A percentile compares a stretch with the other conserved stretches of the same genome.
Conservation (phyloP, 2,113 vertebrate genomes). For the Pseudonaja textilis region DNA sequence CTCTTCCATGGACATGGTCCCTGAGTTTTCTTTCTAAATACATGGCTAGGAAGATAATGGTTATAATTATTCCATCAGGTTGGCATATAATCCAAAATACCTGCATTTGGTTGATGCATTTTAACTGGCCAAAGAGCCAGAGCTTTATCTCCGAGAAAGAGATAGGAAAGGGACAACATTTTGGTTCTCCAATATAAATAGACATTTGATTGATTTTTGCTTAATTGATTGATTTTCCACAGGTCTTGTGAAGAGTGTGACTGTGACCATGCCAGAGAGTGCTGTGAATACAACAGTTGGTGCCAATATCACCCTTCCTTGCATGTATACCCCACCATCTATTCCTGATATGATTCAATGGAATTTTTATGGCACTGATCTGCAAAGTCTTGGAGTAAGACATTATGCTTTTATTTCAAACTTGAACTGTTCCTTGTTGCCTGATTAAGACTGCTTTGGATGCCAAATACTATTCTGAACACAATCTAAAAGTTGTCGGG, state of each 20-base stretch:
- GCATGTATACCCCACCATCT: not conserved
- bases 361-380: slow-evolving; percentile 59
- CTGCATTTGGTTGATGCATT: too few relatives aligned
- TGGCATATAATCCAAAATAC: not conserved
- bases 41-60: not conserved
- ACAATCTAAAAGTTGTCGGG: not conserved
- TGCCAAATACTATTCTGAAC: not conserved
- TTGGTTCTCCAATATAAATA: not conserved
- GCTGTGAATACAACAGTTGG: slow-evolving; percentile 56
- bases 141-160: not conserved
- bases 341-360: slow-evolving; percentile 58
- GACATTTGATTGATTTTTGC: not conserved
- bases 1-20: not conserved
- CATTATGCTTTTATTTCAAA: not conserved
- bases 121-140: not conserved
- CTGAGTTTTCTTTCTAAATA: not conserved
- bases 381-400: slow-evolving; percentile 49
- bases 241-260: slow-evolving; percentile 32
- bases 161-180: not conserved
- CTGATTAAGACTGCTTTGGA: not conserved
- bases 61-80: not conserved
- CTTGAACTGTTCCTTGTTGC: not conserved
- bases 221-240: slow-evolving; percentile 22
- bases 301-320: slow-evolving; percentile 55
- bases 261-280: slow-evolving; percentile 51